phyloP scores from a whole-genome alignment of 1,140 invertebrate species.

The Sitobion miscanthi region DNA sequence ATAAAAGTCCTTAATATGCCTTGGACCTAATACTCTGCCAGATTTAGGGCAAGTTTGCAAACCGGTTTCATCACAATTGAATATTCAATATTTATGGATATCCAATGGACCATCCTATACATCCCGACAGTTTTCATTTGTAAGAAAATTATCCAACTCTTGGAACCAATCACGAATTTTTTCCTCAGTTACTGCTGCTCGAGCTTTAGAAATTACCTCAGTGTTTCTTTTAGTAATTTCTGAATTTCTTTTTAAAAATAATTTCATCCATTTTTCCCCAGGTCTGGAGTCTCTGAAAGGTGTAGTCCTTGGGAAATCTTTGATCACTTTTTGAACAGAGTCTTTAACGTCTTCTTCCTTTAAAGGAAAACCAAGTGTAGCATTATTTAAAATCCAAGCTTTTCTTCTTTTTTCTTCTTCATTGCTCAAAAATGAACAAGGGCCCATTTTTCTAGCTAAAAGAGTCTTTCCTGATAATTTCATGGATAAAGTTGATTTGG shows the following conservation, averaged over 20 bases:
- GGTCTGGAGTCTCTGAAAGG: neutral
- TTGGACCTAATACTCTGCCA: slow-evolving; percentile 1
- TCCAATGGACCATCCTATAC: neutral
- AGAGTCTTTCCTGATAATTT: neutral
- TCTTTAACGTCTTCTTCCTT: neutral
- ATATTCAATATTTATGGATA: too few species aligned
- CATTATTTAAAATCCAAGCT: neutral
- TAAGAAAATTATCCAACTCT: neutral
- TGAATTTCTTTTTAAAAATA: slow-evolving; percentile 18
- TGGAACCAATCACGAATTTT: neutral
- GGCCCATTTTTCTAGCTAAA: neutral
- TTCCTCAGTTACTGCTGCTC: neutral
- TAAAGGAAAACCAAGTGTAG: neutral
- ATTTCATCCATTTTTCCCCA: slow-evolving; percentile 3
- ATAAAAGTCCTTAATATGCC: neutral
- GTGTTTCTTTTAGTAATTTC: neutral
- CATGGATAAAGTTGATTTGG: neutral
- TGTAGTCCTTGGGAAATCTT: neutral
- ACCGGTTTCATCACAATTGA: neutral
- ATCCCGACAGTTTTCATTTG: neutral
- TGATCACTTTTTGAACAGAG: neutral
- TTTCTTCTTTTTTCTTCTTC: neutral
- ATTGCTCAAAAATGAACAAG: neutral
- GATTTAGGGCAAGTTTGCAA: neutral
- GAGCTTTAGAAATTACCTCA: neutral